Evolutionary conservation across 2,888 invertebrate species (phyloP), one percentile per base, ranked within the genome.

Genomic region (Baronia brevicornis): DNA sequence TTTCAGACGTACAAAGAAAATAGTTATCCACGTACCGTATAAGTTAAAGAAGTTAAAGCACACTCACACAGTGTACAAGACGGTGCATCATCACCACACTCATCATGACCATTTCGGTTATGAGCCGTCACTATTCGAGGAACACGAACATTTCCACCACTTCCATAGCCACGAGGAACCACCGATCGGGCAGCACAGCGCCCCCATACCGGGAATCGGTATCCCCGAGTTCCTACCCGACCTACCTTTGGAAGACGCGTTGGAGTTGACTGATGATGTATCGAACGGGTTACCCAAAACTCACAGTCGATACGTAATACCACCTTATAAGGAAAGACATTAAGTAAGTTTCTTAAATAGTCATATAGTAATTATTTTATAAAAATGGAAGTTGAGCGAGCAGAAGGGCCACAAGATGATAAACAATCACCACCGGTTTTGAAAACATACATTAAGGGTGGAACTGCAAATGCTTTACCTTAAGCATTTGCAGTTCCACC

Each of bases 1-100:
- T 49, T 46, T 2, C 84, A 86, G 67, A 43, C 88, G 88, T 28
- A 84, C 84, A 36, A 90, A 90, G 47, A 88, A 88, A 51, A 89
- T 91, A 3, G 85, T 89, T 4, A 89, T 91, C 41, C 89, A 89
- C 54, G 87, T 91, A 8, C 91, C 91, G 1, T 87, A 87, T 54
- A 86, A 87, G 46, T 85, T 90, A 41, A 90, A 91, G 68, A 89
- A 88, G 48, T 84, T 90, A 41, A 90, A 90, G 48, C 91, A 91
- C 56, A 89, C 89, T 0, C 91, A 91, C 58, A 91, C 90, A 0
- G 84, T 91, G n/a, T 90, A 87, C 70, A 91, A 90, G 60, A 87
- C 89, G 0, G 77, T 91, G 19, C 87, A 89, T 25, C 88, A 87
- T 39, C 77, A 86, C 41, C 79, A 86, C 48, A 65, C 66, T 0